A percentile compares a stretch with the other conserved stretches of the same genome.
phyloP scores from a whole-genome alignment of 1,140 invertebrate species.

The Drosophila ficusphila region DNA sequence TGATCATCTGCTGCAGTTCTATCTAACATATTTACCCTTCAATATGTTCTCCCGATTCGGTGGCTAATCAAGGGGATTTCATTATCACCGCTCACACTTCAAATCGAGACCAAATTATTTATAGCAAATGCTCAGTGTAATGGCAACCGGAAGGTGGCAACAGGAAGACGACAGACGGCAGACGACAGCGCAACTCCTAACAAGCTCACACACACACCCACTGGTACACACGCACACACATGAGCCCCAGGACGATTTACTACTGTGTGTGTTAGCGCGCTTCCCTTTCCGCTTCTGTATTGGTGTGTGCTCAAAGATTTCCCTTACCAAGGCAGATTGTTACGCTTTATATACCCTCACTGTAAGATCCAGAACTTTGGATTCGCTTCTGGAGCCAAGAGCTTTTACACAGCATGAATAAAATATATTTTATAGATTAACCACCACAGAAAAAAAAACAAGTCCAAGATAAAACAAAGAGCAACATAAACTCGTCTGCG shows the following conservation, averaged over 20 bases:
- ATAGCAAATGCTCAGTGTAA: slow-evolving; percentile 65
- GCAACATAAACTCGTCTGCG: too few species aligned
- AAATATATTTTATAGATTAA: slow-evolving; percentile 22
- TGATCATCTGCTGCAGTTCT: slow-evolving; percentile 41
- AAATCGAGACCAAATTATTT: slow-evolving; percentile 66
- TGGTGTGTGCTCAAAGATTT: slow-evolving; percentile 48
- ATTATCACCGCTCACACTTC: slow-evolving; percentile 54
- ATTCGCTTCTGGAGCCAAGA: background rate
- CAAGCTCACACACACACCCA: slow-evolving; percentile 37
- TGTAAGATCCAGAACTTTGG: background rate
- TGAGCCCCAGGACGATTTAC: slow-evolving; percentile 16
- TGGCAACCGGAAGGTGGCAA: slow-evolving; percentile 68
- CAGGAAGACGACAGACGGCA: slow-evolving; percentile 52
- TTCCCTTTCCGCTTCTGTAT: slow-evolving; percentile 18
- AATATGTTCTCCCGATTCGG: slow-evolving; percentile 9
- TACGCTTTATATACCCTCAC: slow-evolving; percentile 42
- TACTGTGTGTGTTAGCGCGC: slow-evolving; percentile 7
- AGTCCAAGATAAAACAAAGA: background rate
- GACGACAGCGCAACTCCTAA: slow-evolving; percentile 52
- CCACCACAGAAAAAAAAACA: background rate
- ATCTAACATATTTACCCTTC: background rate
- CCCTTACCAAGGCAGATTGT: slow-evolving; percentile 64
- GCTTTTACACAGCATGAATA: slow-evolving; percentile 22
- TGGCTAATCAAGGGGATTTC: slow-evolving; percentile 73
- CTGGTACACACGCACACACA: background rate